Evolutionary conservation across 2,113 vertebrate genomes (phyloP).

Genomic region (Lophius piscatorius): DNA sequence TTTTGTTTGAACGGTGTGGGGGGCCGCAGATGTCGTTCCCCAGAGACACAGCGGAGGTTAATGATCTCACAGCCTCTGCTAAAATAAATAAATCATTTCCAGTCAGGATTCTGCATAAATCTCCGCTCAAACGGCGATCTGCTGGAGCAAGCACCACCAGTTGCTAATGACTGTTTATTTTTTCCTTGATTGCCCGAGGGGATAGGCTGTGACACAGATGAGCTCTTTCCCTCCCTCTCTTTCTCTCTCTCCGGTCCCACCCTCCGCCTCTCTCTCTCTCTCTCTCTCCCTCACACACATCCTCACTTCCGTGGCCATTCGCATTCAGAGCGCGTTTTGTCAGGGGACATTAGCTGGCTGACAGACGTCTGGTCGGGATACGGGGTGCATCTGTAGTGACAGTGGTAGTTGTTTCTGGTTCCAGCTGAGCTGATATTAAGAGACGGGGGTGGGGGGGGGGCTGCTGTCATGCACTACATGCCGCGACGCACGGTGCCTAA

Average conservation of each 20-base stretch:
- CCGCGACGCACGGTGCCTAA: constrained; percentile 18
- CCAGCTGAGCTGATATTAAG: constrained; percentile 62
- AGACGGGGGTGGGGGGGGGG: constrained; percentile 21
- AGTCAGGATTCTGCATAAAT: constrained; percentile 81
- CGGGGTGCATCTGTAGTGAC: constrained; percentile 61
- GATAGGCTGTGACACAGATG: constrained; percentile 68
- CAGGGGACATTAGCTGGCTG: constrained; percentile 81
- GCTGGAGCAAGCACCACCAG: constrained; percentile 78
- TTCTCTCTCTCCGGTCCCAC: too few relatives aligned
- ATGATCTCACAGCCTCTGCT: constrained; percentile 80
- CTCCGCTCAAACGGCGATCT: constrained; percentile 77
- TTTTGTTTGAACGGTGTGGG: constrained; percentile 74
- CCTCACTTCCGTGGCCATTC: constrained; percentile 67
- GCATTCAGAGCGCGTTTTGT: constrained; percentile 83
- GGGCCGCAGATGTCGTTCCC: constrained; percentile 78
- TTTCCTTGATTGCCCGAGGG: constrained; percentile 71
- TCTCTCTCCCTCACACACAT: constrained; percentile 6
- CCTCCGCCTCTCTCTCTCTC: constrained; percentile 15
- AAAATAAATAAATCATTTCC: constrained; percentile 77
- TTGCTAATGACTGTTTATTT: constrained; percentile 80
- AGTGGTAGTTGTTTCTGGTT: constrained; percentile 64
- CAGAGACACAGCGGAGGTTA: constrained; percentile 77
- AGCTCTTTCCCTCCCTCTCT: constrained; percentile 67
- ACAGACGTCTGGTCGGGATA: constrained; percentile 72
- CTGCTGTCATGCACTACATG: constrained; percentile 46